Evolutionary conservation across 2,888 invertebrate species (phyloP), one percentile per base, ranked within the genome.

Genomic region (Zygaena filipendulae): DNA sequence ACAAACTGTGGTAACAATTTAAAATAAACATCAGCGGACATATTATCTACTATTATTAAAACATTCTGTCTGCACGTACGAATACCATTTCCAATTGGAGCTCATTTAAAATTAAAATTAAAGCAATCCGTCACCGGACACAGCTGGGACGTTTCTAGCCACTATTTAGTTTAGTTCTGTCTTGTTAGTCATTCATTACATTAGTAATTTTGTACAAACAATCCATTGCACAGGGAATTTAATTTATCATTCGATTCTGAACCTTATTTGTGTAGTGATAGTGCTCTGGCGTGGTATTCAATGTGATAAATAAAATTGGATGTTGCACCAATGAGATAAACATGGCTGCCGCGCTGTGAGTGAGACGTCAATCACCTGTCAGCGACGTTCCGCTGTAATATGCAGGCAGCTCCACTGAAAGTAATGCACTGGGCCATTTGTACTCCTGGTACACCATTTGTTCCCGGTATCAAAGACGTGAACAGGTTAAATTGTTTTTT

Each of bases 361-460:
- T 77, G 61, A 79, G 77, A 70, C 52, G 77, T 79, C 77, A 79
- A 77, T 79, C 77, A 77, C 59, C 67, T 74, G 77, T 79, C 77
- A 74, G 52, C 70, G 59, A 63, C 57, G 67, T 74, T 68, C 66
- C 64, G 59, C 58, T 46, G 56, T 59, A 54, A 60, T 59, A 67
- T 72, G 63, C 59, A n/a, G n/a, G n/a, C n/a, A n/a, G n/a, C n/a
- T n/a, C n/a, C n/a, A 48, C 46, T 48, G 45, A 53, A 59, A 41
- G 49, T 53, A 63, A 64, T 69, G 64, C 59, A 59, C 60, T n/a
- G n/a, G n/a, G n/a, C n/a, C n/a, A n/a, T n/a, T n/a, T n/a, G n/a
- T n/a, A n/a, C n/a, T n/a, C n/a, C n/a, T n/a, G n/a, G n/a, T n/a
- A n/a, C n/a, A n/a, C n/a, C n/a, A n/a, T n/a, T n/a, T n/a, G n/a